phyloP scores from a whole-genome alignment of 2,797 vertebrate genomes.

The Halcyon chelicuti region DNA sequence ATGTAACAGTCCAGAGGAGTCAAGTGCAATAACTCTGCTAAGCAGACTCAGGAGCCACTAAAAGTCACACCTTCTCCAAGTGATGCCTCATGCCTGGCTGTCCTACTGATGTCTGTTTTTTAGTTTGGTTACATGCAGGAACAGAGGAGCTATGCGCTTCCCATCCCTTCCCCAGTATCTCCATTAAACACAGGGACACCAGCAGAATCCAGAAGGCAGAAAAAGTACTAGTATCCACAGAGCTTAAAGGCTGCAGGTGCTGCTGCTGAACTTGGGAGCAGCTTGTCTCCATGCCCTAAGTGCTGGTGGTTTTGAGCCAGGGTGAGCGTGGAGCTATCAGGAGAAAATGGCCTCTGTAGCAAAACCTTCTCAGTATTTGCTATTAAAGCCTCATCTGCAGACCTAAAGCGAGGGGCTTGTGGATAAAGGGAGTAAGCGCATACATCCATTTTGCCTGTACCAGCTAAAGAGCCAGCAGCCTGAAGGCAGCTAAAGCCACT shows the following conservation, averaged over 20 bases:
- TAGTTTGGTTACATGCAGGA: not conserved
- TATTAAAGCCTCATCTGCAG: not conserved
- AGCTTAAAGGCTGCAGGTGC: not conserved
- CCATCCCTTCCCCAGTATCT: not conserved
- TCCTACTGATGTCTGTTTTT: fast-evolving
- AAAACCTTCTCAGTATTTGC: not conserved
- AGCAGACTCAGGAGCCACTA: not conserved
- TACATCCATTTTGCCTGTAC: not conserved
- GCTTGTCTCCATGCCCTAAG: fast-evolving
- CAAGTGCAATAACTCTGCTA: not conserved
- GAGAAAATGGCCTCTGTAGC: not conserved
- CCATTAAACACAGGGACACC: not conserved
- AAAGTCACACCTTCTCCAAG: not conserved
- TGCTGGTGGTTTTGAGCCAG: not conserved
- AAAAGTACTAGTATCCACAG: not conserved
- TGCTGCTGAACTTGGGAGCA: not conserved
- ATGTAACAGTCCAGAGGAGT: not conserved
- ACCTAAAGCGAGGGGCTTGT: not conserved
- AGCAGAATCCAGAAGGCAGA: not conserved
- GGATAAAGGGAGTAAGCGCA: fast-evolving
- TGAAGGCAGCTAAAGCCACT: not conserved
- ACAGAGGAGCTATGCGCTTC: not conserved
- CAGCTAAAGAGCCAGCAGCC: fast-evolving
- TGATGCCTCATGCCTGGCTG: not conserved
- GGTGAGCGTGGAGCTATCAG: fast-evolving